Base-by-base conservation (phyloP, 2,113 vertebrate genomes). In the Lonchura striata region DNA sequence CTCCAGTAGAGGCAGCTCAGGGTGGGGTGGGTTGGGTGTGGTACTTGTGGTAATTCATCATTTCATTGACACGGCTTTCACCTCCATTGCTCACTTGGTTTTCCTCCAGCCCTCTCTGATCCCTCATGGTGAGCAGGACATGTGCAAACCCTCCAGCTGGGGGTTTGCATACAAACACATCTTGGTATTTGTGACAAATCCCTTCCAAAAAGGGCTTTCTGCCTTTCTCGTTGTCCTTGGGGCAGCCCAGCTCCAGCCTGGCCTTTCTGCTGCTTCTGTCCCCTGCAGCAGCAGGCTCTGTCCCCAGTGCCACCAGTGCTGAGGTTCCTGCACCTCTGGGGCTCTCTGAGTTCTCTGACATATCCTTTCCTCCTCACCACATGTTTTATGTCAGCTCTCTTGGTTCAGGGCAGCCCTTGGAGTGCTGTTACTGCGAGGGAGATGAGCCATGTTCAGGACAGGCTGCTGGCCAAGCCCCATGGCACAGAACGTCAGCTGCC, bases 1-100 rank as follows among this genome's bases (percentile, higher is more conserved):
- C 95, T 47, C n/a, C 9, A 49, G 95, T 60, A 35, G 42, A 95
- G 94, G 87, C 81, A 41, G 24, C 80, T 95, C 65, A 65, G 20
- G 47, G 25, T 86, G 60, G 93, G 92, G 56, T 74, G 86, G 82
- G 7, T 35, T 89, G 60, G 44, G 63, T 46, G 69, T 65, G 66
- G 72, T 71, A 79, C 92, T 89, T 92, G 22, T 20, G 85, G 37
- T 91, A 82, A 93, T 96, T 88, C 90, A 70, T 95, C 56, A 50
- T 89, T 83, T 56, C 61, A 63, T 3, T 75, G 78, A 66, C 71
- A 60, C 74, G 31, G 61, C 84, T 95, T 93, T 94, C 86, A 52
- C 91, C 92, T 95, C 95, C 70, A 47, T 50, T 28, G 8, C 42
- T 82, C 57, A 3, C 15, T 41, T 80, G 53, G 22, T 52, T 61